These are phyloP conservation scores for Drosophila paulistorum DNA, from an alignment of 1,140 invertebrate species.

Conservation along the genomic window DNA sequence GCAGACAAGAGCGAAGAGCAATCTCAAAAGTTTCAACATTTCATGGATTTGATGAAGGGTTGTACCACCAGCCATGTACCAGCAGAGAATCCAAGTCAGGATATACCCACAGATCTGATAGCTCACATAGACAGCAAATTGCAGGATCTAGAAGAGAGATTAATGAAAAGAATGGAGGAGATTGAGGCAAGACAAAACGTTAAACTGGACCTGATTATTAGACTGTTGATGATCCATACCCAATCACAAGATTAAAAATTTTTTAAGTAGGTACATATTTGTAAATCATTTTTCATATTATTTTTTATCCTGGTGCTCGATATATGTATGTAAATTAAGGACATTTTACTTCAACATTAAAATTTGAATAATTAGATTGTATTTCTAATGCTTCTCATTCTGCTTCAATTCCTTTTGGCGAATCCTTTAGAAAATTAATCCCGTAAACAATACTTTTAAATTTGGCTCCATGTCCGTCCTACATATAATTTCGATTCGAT, in stretches of 20 bases:
- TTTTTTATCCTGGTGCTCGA: slow-evolving; percentile 29
- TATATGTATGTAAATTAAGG: slow-evolving; percentile 34
- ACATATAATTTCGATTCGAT: not conserved
- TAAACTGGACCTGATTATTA: slow-evolving; percentile 57
- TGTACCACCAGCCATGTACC: slow-evolving; percentile 1
- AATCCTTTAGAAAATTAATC: too few relatives aligned
- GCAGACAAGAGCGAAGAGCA: slow-evolving; percentile 34
- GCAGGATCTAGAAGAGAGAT: slow-evolving; percentile 33
- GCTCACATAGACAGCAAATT: slow-evolving; percentile 48
- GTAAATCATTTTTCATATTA: slow-evolving; percentile 11
- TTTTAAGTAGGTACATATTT: slow-evolving; percentile 14
- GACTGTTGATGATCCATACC: slow-evolving; percentile 44
- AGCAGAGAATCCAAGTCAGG: not conserved
- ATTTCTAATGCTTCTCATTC: too few relatives aligned
- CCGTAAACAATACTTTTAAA: not conserved
- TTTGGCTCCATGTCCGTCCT: not conserved
- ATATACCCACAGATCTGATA: slow-evolving; percentile 9
- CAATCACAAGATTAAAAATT: not conserved
- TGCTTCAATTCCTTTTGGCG: too few relatives aligned
- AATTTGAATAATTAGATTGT: not conserved
- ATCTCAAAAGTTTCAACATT: slow-evolving; percentile 58
- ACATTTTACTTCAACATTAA: not conserved
- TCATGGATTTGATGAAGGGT: slow-evolving; percentile 54
- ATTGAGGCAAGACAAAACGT: slow-evolving; percentile 48
- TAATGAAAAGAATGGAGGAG: slow-evolving; percentile 52